Conservation (phyloP, 2,888 invertebrate species). For the Gortyna flavago region DNA sequence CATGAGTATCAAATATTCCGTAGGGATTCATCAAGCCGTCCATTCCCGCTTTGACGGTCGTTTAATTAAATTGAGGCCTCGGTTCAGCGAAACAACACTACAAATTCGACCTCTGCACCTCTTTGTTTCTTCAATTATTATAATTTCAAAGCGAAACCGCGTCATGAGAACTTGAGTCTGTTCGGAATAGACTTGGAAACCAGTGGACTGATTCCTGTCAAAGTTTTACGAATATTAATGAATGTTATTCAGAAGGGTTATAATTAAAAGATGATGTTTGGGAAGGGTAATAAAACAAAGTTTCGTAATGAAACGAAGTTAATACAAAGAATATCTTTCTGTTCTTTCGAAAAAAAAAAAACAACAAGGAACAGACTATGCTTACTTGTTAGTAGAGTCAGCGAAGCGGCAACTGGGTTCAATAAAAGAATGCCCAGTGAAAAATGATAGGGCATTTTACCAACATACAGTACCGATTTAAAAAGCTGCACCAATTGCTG, state of each 20-base stretch:
- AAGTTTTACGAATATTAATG: constrained; percentile 50
- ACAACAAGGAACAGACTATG: constrained; percentile 36
- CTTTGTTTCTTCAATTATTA: constrained; percentile 56
- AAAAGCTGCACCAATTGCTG: constrained; percentile 64
- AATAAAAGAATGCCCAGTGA: constrained; percentile 50
- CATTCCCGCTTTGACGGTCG: constrained; percentile 64
- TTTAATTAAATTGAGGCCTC: constrained; percentile 72
- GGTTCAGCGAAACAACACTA: constrained; percentile 48
- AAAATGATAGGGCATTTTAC: constrained; percentile 46
- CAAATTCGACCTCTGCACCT: constrained; percentile 36
- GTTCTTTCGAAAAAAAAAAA: constrained; percentile 24
- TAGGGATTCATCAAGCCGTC: constrained; percentile 53
- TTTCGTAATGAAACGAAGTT: constrained; percentile 22
- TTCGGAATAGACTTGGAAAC: constrained; percentile 31
- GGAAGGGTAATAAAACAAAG: constrained; percentile 4
- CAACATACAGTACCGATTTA: constrained; percentile 66
- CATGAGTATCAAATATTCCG: constrained; percentile 59
- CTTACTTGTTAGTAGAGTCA: constrained; percentile 24
- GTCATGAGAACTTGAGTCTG: constrained; percentile 34
- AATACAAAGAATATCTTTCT: constrained; percentile 11
- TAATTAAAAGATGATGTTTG: constrained; percentile 39
- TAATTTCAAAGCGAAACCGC: constrained; percentile 48
- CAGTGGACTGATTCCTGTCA: constrained; percentile 42
- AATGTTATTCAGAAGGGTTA: constrained; percentile 34
- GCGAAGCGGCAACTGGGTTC: constrained; percentile 44